Base-by-base conservation (phyloP, 2,797 vertebrate species). In the Taeniopygia guttata region DNA sequence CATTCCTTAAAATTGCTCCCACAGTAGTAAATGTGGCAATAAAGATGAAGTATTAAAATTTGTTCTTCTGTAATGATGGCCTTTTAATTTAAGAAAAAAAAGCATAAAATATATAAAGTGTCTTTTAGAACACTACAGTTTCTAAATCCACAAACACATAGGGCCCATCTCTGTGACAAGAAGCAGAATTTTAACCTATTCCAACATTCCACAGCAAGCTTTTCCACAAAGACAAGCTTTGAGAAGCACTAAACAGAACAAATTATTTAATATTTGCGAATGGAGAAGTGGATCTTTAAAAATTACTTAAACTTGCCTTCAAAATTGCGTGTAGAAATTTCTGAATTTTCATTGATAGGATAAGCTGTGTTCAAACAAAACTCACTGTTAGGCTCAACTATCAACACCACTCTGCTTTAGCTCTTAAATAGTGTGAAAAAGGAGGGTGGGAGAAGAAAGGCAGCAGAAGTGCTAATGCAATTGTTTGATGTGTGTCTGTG, bases 391-490 rank as follows among this genome's bases (percentile, higher is more conserved):
- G 89, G 81, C 92, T 95, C 91, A 85, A 88, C 93, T 75, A 95
- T 84, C 94, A 95, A 84, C 93, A 89, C 21, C 34, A 43, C 69
- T 55, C 67, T 80, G 67, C 80, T 94, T 93, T 87, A 76, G 84
- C 92, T 94, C 89, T 84, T 87, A 74, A 95, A 88, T 26, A 32
- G 94, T 70, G 89, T 78, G 93, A 96, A 96, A 96, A 93, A 75
- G 76, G 63, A 64, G 63, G 64, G 87, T 74, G 67, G 72, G 38
- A 90, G 88, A 95, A 94, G 77, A 95, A 96, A 90, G 89, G 87
- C 93, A 93, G 87, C 90, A 95, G 89, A 97, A 96, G 95, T 92
- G 92, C 76, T 94, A 96, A 97, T 96, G 93, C 89, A 94, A 92
- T 94, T 93, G 94, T 97, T 96, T 96, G 95, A 97, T 96, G 93